Evolutionary conservation across 1,140 invertebrate species (phyloP).

Genomic region (Cataglyphis hispanica): DNA sequence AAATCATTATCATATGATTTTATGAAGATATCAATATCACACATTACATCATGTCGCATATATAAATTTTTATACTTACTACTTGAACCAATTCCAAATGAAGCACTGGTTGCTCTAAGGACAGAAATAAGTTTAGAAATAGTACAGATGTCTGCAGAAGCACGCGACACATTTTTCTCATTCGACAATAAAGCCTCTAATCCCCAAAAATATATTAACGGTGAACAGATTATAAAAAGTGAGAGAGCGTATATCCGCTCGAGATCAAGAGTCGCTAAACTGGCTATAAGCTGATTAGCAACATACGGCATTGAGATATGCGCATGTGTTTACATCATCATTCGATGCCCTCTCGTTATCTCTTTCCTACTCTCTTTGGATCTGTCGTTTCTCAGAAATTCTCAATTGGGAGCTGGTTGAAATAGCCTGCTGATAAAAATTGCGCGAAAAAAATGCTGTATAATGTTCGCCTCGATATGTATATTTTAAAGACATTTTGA

Average conservation of each 20-base stretch:
- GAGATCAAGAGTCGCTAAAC: not conserved
- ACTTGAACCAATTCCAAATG: slow-evolving; percentile 66
- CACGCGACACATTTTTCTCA: not conserved
- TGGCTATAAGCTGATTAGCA: not conserved
- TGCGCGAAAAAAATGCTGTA: not conserved
- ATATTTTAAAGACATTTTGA: too few species aligned
- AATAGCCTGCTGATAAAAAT: not conserved
- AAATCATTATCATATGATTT: not conserved
- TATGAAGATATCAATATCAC: not conserved
- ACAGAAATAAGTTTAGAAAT: slow-evolving; percentile 10
- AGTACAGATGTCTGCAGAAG: not conserved
- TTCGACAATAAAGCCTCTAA: too few species aligned
- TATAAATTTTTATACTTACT: slow-evolving; percentile 53
- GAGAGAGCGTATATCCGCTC: not conserved
- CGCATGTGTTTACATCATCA: too few species aligned
- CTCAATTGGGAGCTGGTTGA: not conserved
- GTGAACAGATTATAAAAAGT: not conserved
- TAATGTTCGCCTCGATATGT: not conserved
- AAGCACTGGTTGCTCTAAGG: slow-evolving; percentile 12
- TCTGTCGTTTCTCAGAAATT: not conserved
- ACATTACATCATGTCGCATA: not conserved
- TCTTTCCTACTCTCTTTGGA: not conserved
- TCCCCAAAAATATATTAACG: too few species aligned
- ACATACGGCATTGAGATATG: not conserved
- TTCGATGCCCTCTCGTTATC: not conserved